These are phyloP conservation scores for Megalops atlanticus DNA, from an alignment of 2,113 vertebrate species.

Conservation along the genomic window DNA sequence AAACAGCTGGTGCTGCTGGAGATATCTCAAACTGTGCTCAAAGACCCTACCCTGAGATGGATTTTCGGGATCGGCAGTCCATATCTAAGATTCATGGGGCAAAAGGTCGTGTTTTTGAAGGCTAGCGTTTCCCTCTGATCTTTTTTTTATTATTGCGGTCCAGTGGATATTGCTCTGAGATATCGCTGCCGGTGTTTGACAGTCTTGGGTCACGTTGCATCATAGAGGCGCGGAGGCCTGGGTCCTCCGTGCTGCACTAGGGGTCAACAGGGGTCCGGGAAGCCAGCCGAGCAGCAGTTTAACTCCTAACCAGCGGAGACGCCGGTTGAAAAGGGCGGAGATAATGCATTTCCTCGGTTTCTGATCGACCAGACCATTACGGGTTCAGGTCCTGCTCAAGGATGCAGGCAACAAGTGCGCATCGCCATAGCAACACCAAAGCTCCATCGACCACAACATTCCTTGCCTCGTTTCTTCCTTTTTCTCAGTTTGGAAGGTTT, in stretches of 20 bases:
- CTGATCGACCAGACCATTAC: neutral
- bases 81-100: neutral
- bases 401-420: neutral
- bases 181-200: neutral
- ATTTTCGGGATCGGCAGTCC: neutral
- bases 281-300: neutral
- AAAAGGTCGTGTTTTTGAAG: slow-evolving; percentile 1
- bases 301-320: neutral
- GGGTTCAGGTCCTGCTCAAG: neutral
- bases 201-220: neutral
- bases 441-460: neutral
- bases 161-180: neutral
- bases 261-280: neutral
- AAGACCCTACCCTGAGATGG: neutral
- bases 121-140: neutral
- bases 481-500: neutral
- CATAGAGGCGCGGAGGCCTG: neutral
- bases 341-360: neutral
- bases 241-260: neutral
- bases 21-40: neutral
- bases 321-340: neutral
- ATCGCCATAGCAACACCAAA: neutral
- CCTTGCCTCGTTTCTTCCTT: neutral
- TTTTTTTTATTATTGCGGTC: neutral
- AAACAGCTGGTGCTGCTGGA: neutral